Percentiles rank a stretch among this genome's conserved stretches.
Conservation (phyloP, 2,113 vertebrate species). For the Odocoileus virginianus region DNA sequence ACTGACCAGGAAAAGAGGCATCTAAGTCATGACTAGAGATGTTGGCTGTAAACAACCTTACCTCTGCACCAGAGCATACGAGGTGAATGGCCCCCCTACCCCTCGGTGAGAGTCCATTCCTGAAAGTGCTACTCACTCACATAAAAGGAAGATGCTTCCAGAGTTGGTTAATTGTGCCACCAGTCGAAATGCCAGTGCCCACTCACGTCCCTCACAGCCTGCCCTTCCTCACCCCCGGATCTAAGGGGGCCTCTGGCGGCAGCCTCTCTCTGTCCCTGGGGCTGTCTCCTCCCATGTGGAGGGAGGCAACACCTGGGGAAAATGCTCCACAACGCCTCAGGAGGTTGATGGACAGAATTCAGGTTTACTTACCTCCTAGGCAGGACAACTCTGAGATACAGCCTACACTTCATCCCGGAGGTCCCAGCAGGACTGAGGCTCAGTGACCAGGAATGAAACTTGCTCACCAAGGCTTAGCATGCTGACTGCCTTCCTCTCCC, state of each 20-base stretch:
- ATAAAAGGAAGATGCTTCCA: background rate
- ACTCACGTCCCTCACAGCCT: background rate
- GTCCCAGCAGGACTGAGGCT: background rate
- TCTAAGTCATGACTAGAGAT: background rate
- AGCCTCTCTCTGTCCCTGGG: background rate
- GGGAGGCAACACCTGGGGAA: background rate
- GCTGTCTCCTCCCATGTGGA: background rate
- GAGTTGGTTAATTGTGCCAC: background rate
- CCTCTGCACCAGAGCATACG: no score
- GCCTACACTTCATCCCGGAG: background rate
- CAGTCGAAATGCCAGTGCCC: background rate
- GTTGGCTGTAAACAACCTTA: background rate
- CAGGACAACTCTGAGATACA: background rate
- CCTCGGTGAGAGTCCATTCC: background rate
- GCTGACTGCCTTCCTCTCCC: background rate
- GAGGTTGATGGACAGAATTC: background rate
- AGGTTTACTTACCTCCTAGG: background rate
- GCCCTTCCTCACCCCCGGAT: rapidly evolving
- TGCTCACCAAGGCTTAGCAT: background rate
- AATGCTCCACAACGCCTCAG: background rate
- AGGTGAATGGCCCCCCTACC: background rate
- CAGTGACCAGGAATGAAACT: no score
- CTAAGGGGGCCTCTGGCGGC: background rate
- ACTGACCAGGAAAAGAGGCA: background rate
- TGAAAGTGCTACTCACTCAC: background rate